A percentile compares a stretch with the other conserved stretches of the same genome.
Conservation (phyloP, 2,113 vertebrate genomes). For the Pteropus alecto region DNA sequence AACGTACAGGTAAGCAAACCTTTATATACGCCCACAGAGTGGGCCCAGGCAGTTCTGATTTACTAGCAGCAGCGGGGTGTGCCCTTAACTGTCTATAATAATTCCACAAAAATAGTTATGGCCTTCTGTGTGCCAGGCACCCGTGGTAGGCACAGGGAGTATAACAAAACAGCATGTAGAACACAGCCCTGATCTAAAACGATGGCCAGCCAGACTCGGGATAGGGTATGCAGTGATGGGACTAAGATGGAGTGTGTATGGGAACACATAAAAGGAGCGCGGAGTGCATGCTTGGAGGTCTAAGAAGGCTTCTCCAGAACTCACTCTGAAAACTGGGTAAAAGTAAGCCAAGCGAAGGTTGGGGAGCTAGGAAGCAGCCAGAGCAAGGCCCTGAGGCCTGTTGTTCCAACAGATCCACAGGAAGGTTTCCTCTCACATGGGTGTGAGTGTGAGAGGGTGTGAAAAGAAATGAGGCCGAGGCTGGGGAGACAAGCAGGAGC, state of each 20-base stretch:
- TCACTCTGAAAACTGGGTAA: neutral
- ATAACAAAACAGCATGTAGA: fast-evolving
- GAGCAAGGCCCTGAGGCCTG: neutral
- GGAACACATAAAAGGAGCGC: neutral
- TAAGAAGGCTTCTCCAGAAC: neutral
- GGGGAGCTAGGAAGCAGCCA: neutral
- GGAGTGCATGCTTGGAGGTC: neutral
- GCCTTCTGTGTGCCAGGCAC: neutral
- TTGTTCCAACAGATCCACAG: neutral
- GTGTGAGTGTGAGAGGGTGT: neutral
- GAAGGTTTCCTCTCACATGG: neutral
- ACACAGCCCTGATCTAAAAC: neutral
- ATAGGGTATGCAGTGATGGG: neutral
- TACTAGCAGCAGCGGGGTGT: neutral
- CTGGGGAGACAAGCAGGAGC: neutral
- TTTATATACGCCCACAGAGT: neutral
- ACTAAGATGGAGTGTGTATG: neutral
- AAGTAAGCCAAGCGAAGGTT: neutral
- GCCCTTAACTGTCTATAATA: neutral
- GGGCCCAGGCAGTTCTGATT: neutral
- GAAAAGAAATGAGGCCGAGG: neutral
- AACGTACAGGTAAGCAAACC: neutral
- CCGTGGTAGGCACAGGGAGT: neutral
- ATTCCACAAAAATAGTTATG: neutral
- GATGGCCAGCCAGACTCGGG: neutral